Evolutionary conservation across 2,113 vertebrate species (phyloP).

Genomic region (Vicugna pacos): DNA sequence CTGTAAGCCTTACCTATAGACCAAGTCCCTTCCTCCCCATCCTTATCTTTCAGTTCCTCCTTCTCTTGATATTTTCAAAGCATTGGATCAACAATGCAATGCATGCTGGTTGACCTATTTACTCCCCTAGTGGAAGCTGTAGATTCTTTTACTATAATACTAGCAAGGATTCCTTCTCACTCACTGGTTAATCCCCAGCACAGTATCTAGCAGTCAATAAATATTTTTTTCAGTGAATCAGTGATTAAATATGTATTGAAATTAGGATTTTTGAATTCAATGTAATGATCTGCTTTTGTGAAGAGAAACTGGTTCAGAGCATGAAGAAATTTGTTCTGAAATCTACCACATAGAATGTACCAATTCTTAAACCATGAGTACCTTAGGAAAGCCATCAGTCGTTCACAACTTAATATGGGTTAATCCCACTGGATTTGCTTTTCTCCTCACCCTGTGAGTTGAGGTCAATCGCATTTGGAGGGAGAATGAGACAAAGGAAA

Average conservation of each 20-base stretch:
- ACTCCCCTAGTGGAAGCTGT: not conserved
- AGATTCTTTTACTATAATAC: not conserved
- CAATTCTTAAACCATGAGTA: not conserved
- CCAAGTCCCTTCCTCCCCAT: not conserved
- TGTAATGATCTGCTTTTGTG: not conserved
- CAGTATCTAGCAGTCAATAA: not conserved
- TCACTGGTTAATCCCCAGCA: not conserved
- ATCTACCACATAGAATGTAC: not conserved
- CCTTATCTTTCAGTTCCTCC: not conserved
- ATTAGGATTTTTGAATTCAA: not conserved
- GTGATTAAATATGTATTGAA: not conserved
- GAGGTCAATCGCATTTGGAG: not conserved
- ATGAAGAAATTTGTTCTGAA: conserved; percentile 17
- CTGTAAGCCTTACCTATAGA: not conserved
- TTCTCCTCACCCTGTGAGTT: not conserved
- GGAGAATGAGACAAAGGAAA: not conserved
- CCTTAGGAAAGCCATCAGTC: not conserved
- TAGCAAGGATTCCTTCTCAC: not conserved
- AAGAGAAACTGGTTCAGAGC: not conserved
- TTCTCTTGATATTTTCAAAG: not conserved
- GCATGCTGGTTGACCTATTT: not conserved
- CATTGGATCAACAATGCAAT: not conserved
- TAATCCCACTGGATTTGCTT: not conserved
- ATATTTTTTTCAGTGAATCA: not conserved
- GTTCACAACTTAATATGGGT: not conserved